Evolutionary conservation across 2,113 vertebrate species (phyloP), one percentile per base, ranked within the genome.

Genomic region (Equus przewalskii): DNA sequence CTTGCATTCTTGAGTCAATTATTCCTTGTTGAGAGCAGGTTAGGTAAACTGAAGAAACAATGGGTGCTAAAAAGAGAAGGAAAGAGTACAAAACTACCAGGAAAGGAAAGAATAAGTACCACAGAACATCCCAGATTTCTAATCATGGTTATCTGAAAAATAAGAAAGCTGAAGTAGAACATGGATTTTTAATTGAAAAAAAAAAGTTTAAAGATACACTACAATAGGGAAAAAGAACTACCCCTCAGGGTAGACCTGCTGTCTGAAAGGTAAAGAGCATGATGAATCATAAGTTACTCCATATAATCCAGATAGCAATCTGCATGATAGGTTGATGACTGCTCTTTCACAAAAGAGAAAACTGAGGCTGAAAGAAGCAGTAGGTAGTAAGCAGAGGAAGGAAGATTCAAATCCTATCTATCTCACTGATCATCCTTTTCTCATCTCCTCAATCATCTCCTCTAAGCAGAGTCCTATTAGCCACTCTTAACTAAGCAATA

Each of bases 1-100:
- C 46, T 51, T 85, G 54, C 7, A 13, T 81, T 92, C 94, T 54
- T 21, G 65, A 91, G 49, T 88, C 75, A 97, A 30, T 76, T 94
- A 67, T 81, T 58, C 49, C 70, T 92, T 54, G 7, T 79, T n/a
- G 82, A 82, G 81, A 82, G 49, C 78, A 85, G 64, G 58, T 62
- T 97, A 95, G 16, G 7, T 67, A 87, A 95, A 92, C 65, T 96
- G 26, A 44, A 86, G 64, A 84, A 83, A 97, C 54, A 97, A 97
- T 36, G 26, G 51, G 8, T 81, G 51, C n/a, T 94, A 84, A 96
- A 96, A 96, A 92, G 19, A 64, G 67, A 89, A 95, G 10, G 28
- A 69, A n/a, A 79, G 24, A 86, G 13, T 83, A 62, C 33, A 93
- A 60, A 18, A 91, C 41, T 26, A 62, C 21, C 65, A 9, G 3